Base-by-base conservation (phyloP, 2,797 vertebrate genomes). In the Euphonia xanthogaster region DNA sequence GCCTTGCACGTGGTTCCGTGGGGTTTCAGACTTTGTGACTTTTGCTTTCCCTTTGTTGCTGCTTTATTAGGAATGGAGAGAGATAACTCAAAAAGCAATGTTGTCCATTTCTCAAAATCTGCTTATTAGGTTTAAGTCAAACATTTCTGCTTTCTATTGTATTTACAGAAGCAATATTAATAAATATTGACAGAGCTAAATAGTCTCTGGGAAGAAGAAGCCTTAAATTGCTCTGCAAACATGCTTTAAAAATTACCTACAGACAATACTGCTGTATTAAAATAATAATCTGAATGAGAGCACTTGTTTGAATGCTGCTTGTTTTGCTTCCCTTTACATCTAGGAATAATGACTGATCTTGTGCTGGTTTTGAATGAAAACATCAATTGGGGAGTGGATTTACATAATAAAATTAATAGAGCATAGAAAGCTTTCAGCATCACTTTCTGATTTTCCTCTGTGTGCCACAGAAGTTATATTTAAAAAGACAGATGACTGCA, bases 381-480 rank as follows among this genome's bases (percentile, higher is more conserved):
- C 73, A 95, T 74, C 68, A 88, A 48, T 96, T 93, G 62, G 44
- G 82, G 60, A 79, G 83, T 83, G 67, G 65, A 85, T 97, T 96
- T 96, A 80, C 94, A 96, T 94, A 97, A 96, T 89, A 96, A 95
- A 97, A 95, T 93, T 95, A 95, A 93, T 94, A 96, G 93, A 65
- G 85, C 94, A 92, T 92, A 62, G 88, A 94, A 94, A 84, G 79
- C 91, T 92, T 97, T 96, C 66, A 85, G 92, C 80, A 50, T 91
- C 1, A 2, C 75, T 92, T 92, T 91, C 91, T 76, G 75, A 28
- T 94, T 97, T 92, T 90, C 40, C 71, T 94, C 89, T 92, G 51
- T 28, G 37, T 93, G 78, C 88, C 87, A 95, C 86, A 66, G 67
- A 90, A 90, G 79, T 93, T 86, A 30, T 90, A 92, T 95, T 87